Conservation (phyloP, 2,888 invertebrate species). For the Epinotia demarniana region DNA sequence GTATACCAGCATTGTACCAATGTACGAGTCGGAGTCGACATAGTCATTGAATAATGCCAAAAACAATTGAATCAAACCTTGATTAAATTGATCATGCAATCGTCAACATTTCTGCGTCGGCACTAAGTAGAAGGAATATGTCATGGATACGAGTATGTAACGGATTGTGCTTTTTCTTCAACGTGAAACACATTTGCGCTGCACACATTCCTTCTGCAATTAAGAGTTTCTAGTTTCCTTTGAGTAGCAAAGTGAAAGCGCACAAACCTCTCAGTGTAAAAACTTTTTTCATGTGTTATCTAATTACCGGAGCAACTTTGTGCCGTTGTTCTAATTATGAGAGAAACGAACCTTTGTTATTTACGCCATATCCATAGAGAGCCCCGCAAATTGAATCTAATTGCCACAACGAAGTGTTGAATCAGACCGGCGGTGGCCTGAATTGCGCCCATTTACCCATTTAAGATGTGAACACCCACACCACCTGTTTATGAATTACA, state of each 20-base stretch:
- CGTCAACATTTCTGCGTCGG: neutral
- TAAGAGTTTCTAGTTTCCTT: conserved; percentile 8
- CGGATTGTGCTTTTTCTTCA: neutral
- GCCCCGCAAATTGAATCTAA: conserved; percentile 81
- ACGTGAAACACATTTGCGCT: neutral
- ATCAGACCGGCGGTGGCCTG: conserved; percentile 79
- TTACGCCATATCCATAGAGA: conserved; percentile 70
- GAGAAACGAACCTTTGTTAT: conserved; percentile 75
- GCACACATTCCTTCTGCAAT: conserved; percentile 4
- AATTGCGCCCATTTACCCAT: conserved; percentile 81
- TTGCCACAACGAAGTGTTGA: conserved; percentile 83
- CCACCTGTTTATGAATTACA: conserved; percentile 74
- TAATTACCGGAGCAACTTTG: conserved; percentile 49
- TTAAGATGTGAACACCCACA: conserved; percentile 77
- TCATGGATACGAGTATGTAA: neutral
- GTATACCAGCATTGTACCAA: neutral
- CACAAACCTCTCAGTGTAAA: conserved; percentile 24
- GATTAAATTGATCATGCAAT: neutral
- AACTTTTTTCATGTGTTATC: conserved; percentile 48
- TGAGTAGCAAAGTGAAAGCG: conserved; percentile 20
- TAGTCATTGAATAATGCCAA: neutral
- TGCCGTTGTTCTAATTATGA: conserved; percentile 64
- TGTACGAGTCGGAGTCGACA: neutral
- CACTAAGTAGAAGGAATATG: neutral
- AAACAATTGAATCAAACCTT: neutral